These are phyloP conservation scores for Rousettus madagascariensis DNA, from an alignment of 2,797 vertebrate genomes.

Conservation along the genomic window DNA sequence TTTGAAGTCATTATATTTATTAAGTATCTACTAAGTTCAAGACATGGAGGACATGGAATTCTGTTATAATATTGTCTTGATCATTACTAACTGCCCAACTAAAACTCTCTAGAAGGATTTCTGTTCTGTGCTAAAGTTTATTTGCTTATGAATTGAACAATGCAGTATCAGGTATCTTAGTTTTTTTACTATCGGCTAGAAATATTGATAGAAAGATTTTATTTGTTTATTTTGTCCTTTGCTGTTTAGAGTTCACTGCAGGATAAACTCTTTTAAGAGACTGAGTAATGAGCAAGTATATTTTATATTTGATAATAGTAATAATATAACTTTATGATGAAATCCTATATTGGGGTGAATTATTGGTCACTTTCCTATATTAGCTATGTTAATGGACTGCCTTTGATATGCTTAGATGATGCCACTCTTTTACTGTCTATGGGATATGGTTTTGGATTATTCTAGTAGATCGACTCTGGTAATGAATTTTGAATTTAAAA, in stretches of 20 bases:
- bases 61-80: not conserved
- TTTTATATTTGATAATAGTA: not conserved
- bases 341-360: not conserved
- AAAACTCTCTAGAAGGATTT: not conserved
- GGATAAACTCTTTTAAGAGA: not conserved
- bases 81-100: not conserved
- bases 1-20: constrained; percentile 20
- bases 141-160: not conserved
- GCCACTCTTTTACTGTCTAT: not conserved
- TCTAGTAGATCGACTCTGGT: not conserved
- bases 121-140: not conserved
- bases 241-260: not conserved
- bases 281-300: not conserved
- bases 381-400: not conserved
- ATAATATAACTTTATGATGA: not conserved
- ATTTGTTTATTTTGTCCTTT: not conserved
- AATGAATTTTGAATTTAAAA: not conserved
- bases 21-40: not conserved
- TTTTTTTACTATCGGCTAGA: not conserved
- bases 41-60: not conserved
- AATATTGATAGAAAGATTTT: not conserved
- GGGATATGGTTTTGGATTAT: not conserved
- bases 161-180: not conserved
- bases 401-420: not conserved
- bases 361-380: not conserved